Evolutionary conservation across 2,888 invertebrate genomes (phyloP), one percentile per base, ranked within the genome.

Genomic region (Stenodema calcarata): DNA sequence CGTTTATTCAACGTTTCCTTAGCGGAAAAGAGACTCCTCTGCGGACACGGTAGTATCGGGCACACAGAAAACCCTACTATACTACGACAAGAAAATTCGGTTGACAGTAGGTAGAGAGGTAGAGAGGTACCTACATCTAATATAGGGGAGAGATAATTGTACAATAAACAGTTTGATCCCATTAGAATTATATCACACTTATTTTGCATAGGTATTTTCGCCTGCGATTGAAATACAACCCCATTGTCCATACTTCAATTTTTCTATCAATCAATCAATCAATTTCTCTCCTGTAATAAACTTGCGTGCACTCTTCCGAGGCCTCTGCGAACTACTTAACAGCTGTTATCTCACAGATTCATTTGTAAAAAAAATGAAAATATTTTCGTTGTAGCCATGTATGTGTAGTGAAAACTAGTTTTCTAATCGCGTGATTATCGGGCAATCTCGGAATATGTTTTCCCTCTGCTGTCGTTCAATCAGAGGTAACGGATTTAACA

Each of bases 381-480:
- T 62, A 23, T 62, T 62, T 62, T 62, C 18, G 62, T 23, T 62
- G 23, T 18, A 18, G 62, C 62, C 23, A 62, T 62, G 62, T 62
- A 23, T 18, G 23, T 62, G n/a, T 62, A 62, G 23, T 4, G 23
- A 62, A 62, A 62, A 62, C 62, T 23, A 62, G 62, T 62, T 62
- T 62, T 62, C 62, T 62, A 62, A 9, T 23, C 62, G 54, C 54
- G 62, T 18, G 18, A 62, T 4, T 23, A 23, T 18, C 62, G 62
- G 11, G 62, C 27, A 11, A 62, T 11, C 9, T 23, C 23, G 62
- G 62, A 62, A 62, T 62, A 78, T 78, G 78, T 78, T 78, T 78
- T 78, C 78, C 44, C 44, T 78, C 18, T 78, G 78, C 23, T 44
- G 78, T 78, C 78, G 78, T 23, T 42, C 78, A 9, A 7, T 78